These are phyloP conservation scores for Mimas tiliae DNA, from an alignment of 2,888 invertebrate genomes.

Conservation along the genomic window DNA sequence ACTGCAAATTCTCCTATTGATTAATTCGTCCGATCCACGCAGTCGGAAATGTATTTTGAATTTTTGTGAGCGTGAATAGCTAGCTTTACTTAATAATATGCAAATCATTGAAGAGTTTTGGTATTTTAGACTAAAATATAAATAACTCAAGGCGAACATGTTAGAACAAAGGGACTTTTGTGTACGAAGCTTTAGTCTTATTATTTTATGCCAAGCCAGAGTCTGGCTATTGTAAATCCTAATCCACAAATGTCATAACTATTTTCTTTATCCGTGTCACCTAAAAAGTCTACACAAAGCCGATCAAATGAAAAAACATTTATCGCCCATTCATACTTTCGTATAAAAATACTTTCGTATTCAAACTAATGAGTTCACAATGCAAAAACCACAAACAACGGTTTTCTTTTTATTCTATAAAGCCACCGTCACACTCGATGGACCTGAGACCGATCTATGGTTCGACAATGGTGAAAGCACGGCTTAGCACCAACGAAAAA, in stretches of 20 bases:
- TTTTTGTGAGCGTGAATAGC: not conserved
- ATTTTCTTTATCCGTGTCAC: no score
- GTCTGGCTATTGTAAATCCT: no score
- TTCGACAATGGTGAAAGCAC: constrained; percentile 22
- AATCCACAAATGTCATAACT: no score
- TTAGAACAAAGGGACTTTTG: no score
- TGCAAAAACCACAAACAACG: constrained; percentile 14
- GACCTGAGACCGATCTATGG: constrained; percentile 10
- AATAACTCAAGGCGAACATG: not conserved
- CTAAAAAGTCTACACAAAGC: no score
- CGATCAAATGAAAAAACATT: not conserved
- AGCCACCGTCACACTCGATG: constrained; percentile 9
- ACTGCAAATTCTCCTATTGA: no score
- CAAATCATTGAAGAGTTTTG: not conserved
- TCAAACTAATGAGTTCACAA: constrained; percentile 6
- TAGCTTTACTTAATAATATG: no score
- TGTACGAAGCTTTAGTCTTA: no score
- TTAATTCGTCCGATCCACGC: not conserved
- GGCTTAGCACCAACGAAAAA: not conserved
- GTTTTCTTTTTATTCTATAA: not conserved
- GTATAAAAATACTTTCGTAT: not conserved
- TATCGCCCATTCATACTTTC: not conserved
- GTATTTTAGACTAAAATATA: not conserved
- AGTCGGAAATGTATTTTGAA: not conserved
- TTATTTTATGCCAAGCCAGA: no score